A percentile compares a stretch with the other conserved stretches of the same genome.
These are phyloP conservation scores for Patella vulgata DNA, from an alignment of 1,140 invertebrate genomes.

Conservation along the genomic window DNA sequence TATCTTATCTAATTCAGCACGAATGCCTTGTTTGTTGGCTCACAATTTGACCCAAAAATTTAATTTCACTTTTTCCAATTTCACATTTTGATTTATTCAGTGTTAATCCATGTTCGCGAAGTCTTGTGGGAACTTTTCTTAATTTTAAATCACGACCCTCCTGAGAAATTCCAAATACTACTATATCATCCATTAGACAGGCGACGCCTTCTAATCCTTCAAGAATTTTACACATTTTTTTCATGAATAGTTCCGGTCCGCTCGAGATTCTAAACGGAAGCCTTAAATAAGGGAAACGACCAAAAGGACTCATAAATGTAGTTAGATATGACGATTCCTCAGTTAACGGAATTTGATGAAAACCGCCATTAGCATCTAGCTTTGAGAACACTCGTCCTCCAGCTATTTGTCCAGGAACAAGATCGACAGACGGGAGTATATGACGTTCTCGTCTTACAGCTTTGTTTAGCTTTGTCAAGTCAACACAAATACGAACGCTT, in stretches of 20 bases:
- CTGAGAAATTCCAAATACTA: constrained; percentile 46
- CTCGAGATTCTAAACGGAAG: constrained; percentile 60
- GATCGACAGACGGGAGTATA: constrained; percentile 30
- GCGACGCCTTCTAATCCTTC: constrained; percentile 52
- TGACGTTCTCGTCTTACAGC: constrained; percentile 57
- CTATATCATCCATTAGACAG: constrained; percentile 61
- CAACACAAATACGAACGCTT: constrained; percentile 69
- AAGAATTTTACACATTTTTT: constrained; percentile 51
- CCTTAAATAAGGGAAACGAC: constrained; percentile 52
- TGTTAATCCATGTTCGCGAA: constrained; percentile 22
- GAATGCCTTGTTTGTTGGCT: too few relatives aligned
- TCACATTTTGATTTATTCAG: constrained; percentile 58
- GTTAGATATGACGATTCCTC: constrained; percentile 47
- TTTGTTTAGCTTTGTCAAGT: constrained; percentile 69
- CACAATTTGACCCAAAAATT: constrained; percentile 41
- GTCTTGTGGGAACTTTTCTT: constrained; percentile 51
- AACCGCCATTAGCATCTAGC: constrained; percentile 38
- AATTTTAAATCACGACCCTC: constrained; percentile 58
- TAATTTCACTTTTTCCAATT: constrained; percentile 47
- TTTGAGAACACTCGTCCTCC: constrained; percentile 25
- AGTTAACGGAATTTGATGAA: constrained; percentile 60
- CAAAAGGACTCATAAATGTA: constrained; percentile 58
- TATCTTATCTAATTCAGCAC: too few relatives aligned
- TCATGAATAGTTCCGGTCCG: constrained; percentile 51
- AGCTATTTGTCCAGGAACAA: constrained; percentile 16